Evolutionary conservation across 2,113 vertebrate genomes (phyloP).

Genomic region (Corythornis madagascariensis): DNA sequence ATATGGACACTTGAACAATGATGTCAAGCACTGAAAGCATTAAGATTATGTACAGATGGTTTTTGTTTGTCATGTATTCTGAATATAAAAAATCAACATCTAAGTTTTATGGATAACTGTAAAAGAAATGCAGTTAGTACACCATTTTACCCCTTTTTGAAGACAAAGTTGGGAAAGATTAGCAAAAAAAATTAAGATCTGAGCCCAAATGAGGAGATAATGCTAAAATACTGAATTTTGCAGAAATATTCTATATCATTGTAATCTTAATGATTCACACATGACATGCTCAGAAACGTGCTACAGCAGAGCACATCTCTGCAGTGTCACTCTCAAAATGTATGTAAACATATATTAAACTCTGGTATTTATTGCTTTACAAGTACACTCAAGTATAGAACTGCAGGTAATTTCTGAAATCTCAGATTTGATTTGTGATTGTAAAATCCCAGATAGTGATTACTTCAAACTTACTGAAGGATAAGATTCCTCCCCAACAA

Average conservation of each 20-base stretch:
- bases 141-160: neutral
- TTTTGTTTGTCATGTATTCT: neutral
- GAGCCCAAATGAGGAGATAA: neutral
- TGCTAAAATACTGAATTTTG: neutral
- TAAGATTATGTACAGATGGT: neutral
- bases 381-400: neutral
- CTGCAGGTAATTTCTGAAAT: neutral
- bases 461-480: neutral
- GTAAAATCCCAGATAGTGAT: neutral
- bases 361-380: neutral
- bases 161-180: neutral
- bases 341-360: neutral
- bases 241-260: neutral
- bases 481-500: neutral
- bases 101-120: neutral
- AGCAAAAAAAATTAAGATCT: neutral
- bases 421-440: neutral
- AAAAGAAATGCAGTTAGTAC: neutral
- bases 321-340: neutral
- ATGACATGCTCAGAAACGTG: neutral
- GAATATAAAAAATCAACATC: neutral
- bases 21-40: neutral
- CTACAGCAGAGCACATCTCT: neutral
- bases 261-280: neutral
- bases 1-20: neutral